Evolutionary conservation across 92 coral and sea anemone genomes (phyloP).

Genomic region (Phenganax marumi): DNA sequence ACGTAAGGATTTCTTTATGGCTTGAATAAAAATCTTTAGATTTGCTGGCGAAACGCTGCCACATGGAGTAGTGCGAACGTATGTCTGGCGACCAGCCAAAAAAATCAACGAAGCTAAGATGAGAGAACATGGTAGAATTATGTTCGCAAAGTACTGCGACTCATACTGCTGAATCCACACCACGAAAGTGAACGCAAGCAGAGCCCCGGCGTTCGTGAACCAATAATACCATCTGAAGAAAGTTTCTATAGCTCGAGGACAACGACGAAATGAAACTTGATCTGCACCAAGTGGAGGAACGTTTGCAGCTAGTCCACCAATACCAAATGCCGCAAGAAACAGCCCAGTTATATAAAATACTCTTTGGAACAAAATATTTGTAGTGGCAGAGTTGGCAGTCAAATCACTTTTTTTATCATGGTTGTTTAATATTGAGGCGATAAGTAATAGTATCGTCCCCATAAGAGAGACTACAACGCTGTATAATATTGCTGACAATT

Average conservation of each 20-base stretch:
- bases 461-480: constrained; percentile 71
- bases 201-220: constrained; percentile 87
- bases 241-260: constrained; percentile 69
- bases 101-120: too few species aligned
- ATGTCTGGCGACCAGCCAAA: too few species aligned
- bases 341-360: too few species aligned
- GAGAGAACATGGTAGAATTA: constrained; percentile 70
- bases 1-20: too few species aligned
- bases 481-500: constrained; percentile 64
- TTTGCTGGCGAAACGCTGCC: too few species aligned
- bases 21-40: too few species aligned
- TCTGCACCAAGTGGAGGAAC: constrained; percentile 98
- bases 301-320: constrained; percentile 88
- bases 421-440: too few species aligned
- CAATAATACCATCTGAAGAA: constrained; percentile 98
- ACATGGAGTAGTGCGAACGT: too few species aligned
- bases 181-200: constrained; percentile 79
- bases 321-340: too few species aligned
- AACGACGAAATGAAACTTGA: constrained; percentile 69
- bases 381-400: neutral
- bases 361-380: too few species aligned
- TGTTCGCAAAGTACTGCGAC: constrained; percentile 67
- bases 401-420: constrained; percentile 29
- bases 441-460: constrained; percentile 65
- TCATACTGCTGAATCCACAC: constrained; percentile 70